Base-by-base conservation (phyloP, 2,113 vertebrate genomes). In the Trematocara zebra region DNA sequence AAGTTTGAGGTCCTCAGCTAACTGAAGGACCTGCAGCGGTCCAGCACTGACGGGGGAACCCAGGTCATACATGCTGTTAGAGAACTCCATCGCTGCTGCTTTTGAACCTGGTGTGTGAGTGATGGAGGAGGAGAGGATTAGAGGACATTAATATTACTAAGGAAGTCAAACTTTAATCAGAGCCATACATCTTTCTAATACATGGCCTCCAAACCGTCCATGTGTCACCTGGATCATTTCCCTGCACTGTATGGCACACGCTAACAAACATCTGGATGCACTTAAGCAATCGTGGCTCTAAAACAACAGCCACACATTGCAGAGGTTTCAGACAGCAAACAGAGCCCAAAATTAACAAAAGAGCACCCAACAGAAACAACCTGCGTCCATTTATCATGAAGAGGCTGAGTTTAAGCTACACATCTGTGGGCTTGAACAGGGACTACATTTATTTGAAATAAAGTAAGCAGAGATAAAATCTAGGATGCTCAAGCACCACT, bases 1-100 rank as follows among this genome's bases (percentile, higher is more conserved):
- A 57, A 97, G 93, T 88, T 95, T 97, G 85, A 99, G 96, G 87
- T 99, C 98, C 88, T 98, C 98, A 0, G 98, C 93, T 5, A 99
- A 94, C 93, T 97, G 97, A n/a, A 99, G 84, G n/a, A 99, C 97
- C 69, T 97, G 97, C 88, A 98, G 96, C 0, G 97, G 93, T n/a
- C 96, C 97, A 17, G 95, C 79, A 52, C 96, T 97, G 83, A 96
- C 87, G 2, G 97, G 96, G 2, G 97, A 96, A 15, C 96, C 96
- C 78, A 97, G 95, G 12, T 98, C 97, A 51, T 96, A 97, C 80
- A 96, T 84, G 82, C 96, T 96, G 74, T 96, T 97, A 5, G 95
- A 95, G 67, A 96, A 96, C 54, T 98, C 97, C 81, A 95, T 83
- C 3, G 95, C 85, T 12, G 95, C 96, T 44, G 96, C 96, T 87